Percentiles rank a stretch among this genome's conserved stretches.
Evolutionary conservation across 2,113 vertebrate genomes (phyloP).

Genomic region (Ascaphus truei): DNA sequence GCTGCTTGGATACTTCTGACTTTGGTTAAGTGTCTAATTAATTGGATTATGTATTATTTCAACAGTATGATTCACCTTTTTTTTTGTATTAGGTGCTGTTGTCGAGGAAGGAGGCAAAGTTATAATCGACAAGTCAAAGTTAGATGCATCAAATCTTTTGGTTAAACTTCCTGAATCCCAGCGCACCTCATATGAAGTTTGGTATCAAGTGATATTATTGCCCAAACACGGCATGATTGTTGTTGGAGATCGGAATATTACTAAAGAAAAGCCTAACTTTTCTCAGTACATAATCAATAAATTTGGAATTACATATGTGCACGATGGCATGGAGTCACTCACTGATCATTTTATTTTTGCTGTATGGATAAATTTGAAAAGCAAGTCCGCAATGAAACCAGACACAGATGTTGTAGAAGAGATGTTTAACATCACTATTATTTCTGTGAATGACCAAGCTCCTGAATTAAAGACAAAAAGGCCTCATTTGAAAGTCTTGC

Average conservation of each 20-base stretch:
- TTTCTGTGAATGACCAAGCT: constrained; percentile 76
- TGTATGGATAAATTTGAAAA: constrained; percentile 77
- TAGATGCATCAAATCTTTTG: constrained; percentile 84
- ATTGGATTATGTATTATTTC: too few species aligned
- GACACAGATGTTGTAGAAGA: constrained; percentile 68
- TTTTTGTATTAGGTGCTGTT: constrained; percentile 59
- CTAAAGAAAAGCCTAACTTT: constrained; percentile 80
- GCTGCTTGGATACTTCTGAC: too few species aligned
- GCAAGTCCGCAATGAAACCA: constrained; percentile 62
- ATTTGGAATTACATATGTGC: constrained; percentile 76
- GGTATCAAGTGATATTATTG: constrained; percentile 79
- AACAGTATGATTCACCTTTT: too few species aligned
- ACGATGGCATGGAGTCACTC: constrained; percentile 80
- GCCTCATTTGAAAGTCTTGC: constrained; percentile 69
- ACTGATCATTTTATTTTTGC: constrained; percentile 75
- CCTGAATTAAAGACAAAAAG: constrained; percentile 81
- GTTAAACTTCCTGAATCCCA: constrained; percentile 67
- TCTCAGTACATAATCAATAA: constrained; percentile 80
- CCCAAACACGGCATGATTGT: constrained; percentile 72
- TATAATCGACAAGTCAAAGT: constrained; percentile 69
- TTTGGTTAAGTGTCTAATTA: too few species aligned
- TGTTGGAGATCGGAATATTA: constrained; percentile 77
- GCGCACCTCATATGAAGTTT: constrained; percentile 72
- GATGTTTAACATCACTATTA: constrained; percentile 75
- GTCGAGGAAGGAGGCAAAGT: constrained; percentile 76